These are phyloP conservation scores for Eupithecia subumbrata DNA, from an alignment of 2,888 invertebrate species.

Conservation along the genomic window DNA sequence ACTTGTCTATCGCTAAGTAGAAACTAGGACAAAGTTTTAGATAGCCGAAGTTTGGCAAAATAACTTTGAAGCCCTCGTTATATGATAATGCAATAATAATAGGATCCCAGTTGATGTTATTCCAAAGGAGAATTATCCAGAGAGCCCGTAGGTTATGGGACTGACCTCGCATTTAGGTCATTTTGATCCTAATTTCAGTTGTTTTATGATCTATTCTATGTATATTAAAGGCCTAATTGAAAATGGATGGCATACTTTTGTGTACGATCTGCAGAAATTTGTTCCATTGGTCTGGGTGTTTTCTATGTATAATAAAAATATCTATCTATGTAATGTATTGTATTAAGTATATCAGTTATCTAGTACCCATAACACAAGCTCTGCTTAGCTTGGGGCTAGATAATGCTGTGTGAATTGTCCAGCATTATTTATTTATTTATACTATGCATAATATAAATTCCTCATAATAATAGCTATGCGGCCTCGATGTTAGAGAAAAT, in stretches of 20 bases:
- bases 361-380: too few species aligned
- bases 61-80: slow-evolving; percentile 10
- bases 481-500: neutral
- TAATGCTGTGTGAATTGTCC: too few species aligned
- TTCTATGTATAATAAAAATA: too few species aligned
- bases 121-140: slow-evolving; percentile 7
- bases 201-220: neutral
- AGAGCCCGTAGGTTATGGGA: slow-evolving; percentile 7
- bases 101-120: slow-evolving; percentile 10
- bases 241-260: neutral
- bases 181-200: slow-evolving; percentile 5
- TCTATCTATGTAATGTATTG: too few species aligned
- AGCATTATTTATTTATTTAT: too few species aligned
- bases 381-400: too few species aligned
- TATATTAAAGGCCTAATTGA: neutral
- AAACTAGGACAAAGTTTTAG: slow-evolving; percentile 12
- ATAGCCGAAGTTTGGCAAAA: slow-evolving; percentile 13
- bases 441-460: neutral
- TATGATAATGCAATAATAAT: slow-evolving; percentile 12
- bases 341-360: too few species aligned
- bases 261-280: too few species aligned
- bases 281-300: too few species aligned
- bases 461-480: neutral
- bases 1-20: slow-evolving; percentile 20
- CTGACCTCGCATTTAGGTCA: slow-evolving; percentile 8